Percentiles rank a stretch among this genome's conserved stretches.
Conservation (phyloP, 1,140 invertebrate species). For the Metopolophium dirhodum region DNA sequence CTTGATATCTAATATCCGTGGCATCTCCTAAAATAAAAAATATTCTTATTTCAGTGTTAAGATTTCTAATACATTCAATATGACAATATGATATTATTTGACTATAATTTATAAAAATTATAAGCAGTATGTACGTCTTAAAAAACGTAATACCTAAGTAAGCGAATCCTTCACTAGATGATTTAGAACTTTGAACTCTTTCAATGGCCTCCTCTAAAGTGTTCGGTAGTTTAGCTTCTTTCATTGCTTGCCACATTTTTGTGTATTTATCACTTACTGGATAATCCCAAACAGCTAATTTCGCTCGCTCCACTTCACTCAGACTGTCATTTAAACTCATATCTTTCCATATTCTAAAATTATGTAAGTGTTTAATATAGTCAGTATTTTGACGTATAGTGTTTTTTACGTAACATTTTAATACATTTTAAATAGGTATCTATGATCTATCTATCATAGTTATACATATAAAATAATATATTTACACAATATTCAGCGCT, state of each 20-base stretch:
- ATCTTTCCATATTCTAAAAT: conserved; percentile 92
- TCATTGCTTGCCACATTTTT: conserved; percentile 98
- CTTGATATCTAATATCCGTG: conserved; percentile 87
- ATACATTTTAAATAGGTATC: neutral
- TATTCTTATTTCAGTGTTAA: neutral
- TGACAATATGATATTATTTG: neutral
- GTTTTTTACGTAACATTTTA: neutral
- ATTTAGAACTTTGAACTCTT: conserved; percentile 76
- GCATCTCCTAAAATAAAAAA: conserved; percentile 74
- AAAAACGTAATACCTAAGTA: conserved; percentile 74
- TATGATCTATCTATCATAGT: too few species aligned
- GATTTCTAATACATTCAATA: neutral
- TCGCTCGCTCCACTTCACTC: conserved; percentile 85
- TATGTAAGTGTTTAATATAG: neutral
- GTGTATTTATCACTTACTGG: conserved; percentile 98
- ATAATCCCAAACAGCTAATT: conserved; percentile 98
- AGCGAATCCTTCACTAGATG: conserved; percentile 86
- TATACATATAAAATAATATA: too few species aligned
- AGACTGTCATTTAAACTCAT: conserved; percentile 95
- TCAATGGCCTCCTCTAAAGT: conserved; percentile 78
- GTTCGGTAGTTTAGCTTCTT: conserved; percentile 82
- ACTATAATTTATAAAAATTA: neutral
- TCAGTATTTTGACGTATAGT: neutral
- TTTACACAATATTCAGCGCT: too few species aligned
- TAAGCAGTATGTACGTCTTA: neutral